A percentile compares a stretch with the other conserved stretches of the same genome.
These are phyloP conservation scores for Clistopyga incitator DNA, from an alignment of 2,888 invertebrate species.

Conservation along the genomic window DNA sequence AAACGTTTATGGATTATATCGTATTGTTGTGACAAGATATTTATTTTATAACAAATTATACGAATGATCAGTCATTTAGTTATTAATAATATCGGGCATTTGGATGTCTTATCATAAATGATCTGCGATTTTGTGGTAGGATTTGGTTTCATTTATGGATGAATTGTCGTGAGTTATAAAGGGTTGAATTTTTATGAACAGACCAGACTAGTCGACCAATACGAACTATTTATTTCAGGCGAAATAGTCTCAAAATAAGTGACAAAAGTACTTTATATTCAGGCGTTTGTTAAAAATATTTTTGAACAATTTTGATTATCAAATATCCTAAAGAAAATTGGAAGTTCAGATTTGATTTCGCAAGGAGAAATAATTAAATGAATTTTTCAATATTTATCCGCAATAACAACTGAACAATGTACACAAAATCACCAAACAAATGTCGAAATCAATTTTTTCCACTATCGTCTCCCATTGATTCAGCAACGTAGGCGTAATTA, in stretches of 20 bases:
- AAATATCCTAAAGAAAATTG: not conserved
- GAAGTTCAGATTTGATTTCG: not conserved
- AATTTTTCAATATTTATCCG: not conserved
- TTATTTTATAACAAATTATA: not conserved
- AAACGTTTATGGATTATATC: not conserved
- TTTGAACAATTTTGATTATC: not conserved
- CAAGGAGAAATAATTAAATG: not conserved
- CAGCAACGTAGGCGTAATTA: not conserved
- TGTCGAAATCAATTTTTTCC: not conserved
- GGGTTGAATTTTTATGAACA: not conserved
- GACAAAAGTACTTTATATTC: not conserved
- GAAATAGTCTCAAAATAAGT: not conserved
- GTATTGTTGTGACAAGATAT: not conserved
- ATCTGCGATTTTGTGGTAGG: not conserved
- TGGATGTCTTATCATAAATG: not conserved
- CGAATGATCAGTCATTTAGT: not conserved
- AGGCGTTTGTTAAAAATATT: not conserved
- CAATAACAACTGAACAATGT: not conserved
- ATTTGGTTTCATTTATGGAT: not conserved
- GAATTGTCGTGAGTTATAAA: slow-evolving; percentile 2
- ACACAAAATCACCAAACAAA: not conserved
- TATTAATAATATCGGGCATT: not conserved
- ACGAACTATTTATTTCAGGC: not conserved
- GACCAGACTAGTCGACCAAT: not conserved
- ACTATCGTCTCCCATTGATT: not conserved